These are phyloP conservation scores for Alligator sinensis DNA, from an alignment of 2,113 vertebrate genomes.

Conservation along the genomic window DNA sequence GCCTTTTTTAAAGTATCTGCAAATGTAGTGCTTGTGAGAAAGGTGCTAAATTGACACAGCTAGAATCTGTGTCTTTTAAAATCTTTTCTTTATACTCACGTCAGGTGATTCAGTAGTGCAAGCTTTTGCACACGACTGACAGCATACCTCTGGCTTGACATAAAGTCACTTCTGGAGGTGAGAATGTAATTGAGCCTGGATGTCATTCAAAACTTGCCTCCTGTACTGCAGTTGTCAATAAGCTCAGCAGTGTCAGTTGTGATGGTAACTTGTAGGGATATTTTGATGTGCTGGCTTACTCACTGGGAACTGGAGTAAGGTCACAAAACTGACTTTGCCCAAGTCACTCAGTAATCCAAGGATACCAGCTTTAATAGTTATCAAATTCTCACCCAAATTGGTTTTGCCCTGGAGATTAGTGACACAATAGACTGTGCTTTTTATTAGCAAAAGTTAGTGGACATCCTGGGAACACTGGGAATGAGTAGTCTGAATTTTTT, in stretches of 20 bases:
- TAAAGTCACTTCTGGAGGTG: background rate
- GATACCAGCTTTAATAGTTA: background rate
- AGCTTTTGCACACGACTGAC: background rate
- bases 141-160: background rate
- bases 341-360: background rate
- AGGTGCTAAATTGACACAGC: background rate
- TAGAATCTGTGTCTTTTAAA: background rate
- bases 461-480: background rate
- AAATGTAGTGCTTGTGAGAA: background rate
- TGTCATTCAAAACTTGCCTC: background rate
- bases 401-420: background rate
- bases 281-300: background rate
- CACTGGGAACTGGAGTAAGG: background rate
- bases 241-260: background rate
- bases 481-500: background rate
- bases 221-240: background rate
- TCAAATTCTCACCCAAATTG: background rate
- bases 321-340: background rate
- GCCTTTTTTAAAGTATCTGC: background rate
- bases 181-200: background rate
- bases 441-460: background rate
- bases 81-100: background rate
- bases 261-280: background rate
- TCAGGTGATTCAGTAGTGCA: background rate
- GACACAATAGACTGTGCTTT: background rate